Percentiles rank a stretch among this genome's conserved stretches.
phyloP scores from a whole-genome alignment of 2,113 vertebrate species.

The Epinephelus cyanopodus region DNA sequence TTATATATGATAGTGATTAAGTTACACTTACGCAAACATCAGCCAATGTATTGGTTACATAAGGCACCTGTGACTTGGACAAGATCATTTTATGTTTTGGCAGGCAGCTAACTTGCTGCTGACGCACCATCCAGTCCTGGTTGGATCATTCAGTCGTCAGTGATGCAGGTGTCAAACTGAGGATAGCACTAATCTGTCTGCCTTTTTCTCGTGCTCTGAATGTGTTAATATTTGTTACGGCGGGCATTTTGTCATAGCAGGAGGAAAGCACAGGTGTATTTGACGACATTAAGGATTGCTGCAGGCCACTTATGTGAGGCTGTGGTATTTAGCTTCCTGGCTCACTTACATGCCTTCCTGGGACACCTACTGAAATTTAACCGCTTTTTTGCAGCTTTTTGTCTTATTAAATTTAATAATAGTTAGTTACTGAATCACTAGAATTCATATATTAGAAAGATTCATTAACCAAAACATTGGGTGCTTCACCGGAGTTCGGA shows the following conservation, averaged over 20 bases:
- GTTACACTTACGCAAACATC: too few relatives aligned
- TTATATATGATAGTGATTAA: too few relatives aligned
- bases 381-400: neutral
- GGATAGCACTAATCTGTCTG: neutral
- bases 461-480: too few relatives aligned
- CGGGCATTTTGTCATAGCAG: neutral
- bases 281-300: too few relatives aligned
- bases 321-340: neutral
- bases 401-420: neutral
- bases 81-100: neutral
- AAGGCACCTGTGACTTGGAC: neutral
- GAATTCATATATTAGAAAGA: too few relatives aligned
- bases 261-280: too few relatives aligned
- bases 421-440: neutral
- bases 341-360: neutral
- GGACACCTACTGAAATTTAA: neutral
- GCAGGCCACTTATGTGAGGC: too few relatives aligned
- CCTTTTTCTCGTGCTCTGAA: neutral
- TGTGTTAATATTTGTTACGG: neutral
- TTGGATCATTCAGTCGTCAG: neutral
- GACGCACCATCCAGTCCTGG: neutral
- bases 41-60: neutral
- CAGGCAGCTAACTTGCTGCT: neutral
- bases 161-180: neutral
- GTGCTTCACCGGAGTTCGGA: too few relatives aligned